These are phyloP conservation scores for Phortica variegata DNA, from an alignment of 1,140 invertebrate species.

Conservation along the genomic window DNA sequence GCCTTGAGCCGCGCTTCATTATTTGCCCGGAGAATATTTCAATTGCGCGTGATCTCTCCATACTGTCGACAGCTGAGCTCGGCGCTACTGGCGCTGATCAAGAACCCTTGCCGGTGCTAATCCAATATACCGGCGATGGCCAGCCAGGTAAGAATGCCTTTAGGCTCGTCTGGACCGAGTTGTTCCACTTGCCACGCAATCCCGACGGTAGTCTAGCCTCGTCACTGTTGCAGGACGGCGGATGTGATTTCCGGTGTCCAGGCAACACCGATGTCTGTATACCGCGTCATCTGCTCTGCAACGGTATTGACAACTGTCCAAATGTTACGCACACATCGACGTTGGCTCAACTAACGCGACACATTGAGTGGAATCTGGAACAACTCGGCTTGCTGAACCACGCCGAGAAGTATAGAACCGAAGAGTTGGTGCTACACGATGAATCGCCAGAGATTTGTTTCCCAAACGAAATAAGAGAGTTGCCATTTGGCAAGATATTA, in stretches of 20 bases:
- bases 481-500: constrained; percentile 60
- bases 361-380: constrained; percentile 62
- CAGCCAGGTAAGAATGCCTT: constrained; percentile 75
- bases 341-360: constrained; percentile 58
- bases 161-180: constrained; percentile 84
- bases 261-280: constrained; percentile 79
- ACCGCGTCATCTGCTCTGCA: constrained; percentile 76
- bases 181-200: constrained; percentile 82
- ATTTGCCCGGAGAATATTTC: constrained; percentile 83
- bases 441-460: constrained; percentile 67
- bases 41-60: constrained; percentile 72
- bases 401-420: constrained; percentile 57
- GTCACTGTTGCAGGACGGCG: constrained; percentile 66
- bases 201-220: constrained; percentile 76
- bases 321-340: constrained; percentile 61
- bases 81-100: constrained; percentile 64
- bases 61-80: constrained; percentile 73
- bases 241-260: constrained; percentile 81
- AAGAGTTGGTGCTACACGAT: constrained; percentile 61
- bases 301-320: constrained; percentile 78
- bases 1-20: constrained; percentile 70
- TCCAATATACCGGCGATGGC: constrained; percentile 67
- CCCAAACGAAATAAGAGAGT: constrained; percentile 41
- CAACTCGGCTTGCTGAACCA: constrained; percentile 59
- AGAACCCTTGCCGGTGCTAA: constrained; percentile 64